Conservation (phyloP, 2,888 invertebrate species). For the Branchipolynoe longqiensis region DNA sequence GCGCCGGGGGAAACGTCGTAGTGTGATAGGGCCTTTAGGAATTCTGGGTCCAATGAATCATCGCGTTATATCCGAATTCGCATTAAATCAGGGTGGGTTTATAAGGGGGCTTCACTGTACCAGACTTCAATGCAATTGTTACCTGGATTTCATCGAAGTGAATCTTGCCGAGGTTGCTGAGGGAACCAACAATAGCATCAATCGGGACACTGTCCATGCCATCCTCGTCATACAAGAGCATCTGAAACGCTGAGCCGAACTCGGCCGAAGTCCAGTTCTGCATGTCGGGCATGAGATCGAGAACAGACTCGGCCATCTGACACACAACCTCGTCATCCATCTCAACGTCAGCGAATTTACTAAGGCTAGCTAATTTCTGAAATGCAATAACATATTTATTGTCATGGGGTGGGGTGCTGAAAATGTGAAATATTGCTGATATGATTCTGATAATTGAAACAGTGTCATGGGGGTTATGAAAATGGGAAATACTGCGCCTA, state of each 20-base stretch:
- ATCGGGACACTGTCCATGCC: not conserved
- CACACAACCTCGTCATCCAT: conserved; percentile 15
- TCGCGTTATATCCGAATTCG: too few relatives aligned
- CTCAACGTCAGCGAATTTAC: conserved; percentile 7
- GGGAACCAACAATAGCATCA: conserved; percentile 1
- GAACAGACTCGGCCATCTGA: conserved; percentile 3
- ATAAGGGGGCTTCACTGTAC: too few relatives aligned
- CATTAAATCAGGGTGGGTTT: too few relatives aligned
- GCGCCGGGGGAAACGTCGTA: too few relatives aligned
- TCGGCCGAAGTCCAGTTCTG: not conserved
- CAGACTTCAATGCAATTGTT: not conserved
- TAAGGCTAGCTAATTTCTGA: not conserved
- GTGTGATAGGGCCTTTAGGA: too few relatives aligned
- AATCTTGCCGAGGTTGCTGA: not conserved
- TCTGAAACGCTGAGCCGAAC: not conserved
- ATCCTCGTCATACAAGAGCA: conserved; percentile 20
- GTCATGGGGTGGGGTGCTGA: too few relatives aligned
- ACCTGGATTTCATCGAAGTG: not conserved
- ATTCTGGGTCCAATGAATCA: too few relatives aligned
- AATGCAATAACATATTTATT: not conserved
- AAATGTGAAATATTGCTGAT: not conserved
- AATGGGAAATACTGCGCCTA: too few relatives aligned
- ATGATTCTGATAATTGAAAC: too few relatives aligned
- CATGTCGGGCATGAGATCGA: conserved; percentile 14
- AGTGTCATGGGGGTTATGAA: too few relatives aligned